Percentiles rank a stretch among this genome's conserved stretches.
These are phyloP conservation scores for Parotocinclus haroldoi DNA, from an alignment of 2,797 vertebrate species.

Conservation along the genomic window DNA sequence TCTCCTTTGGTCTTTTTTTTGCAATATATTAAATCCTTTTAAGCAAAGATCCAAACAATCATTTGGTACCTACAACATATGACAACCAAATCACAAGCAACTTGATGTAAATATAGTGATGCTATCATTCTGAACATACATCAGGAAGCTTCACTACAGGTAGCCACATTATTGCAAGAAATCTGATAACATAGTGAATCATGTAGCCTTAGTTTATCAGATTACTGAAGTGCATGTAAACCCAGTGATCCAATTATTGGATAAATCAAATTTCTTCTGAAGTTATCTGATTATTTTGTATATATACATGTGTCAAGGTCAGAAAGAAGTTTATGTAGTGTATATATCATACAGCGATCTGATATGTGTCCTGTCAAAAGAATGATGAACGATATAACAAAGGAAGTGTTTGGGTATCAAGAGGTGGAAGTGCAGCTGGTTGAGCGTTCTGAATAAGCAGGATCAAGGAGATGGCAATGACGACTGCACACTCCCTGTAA, in stretches of 20 bases:
- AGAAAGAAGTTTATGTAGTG: neutral
- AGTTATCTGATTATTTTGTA: neutral
- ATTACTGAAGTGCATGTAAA: conserved; percentile 7
- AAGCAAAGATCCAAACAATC: too few relatives aligned
- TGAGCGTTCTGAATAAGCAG: conserved; percentile 67
- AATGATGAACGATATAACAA: too few relatives aligned
- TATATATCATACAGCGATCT: neutral
- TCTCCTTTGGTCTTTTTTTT: too few relatives aligned
- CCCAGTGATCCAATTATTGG: conserved; percentile 2
- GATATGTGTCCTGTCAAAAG: neutral
- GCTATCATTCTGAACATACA: neutral
- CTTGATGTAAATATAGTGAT: neutral
- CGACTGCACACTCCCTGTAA: too few relatives aligned
- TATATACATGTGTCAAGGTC: neutral
- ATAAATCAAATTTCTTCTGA: neutral
- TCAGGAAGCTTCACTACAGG: neutral
- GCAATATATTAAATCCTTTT: too few relatives aligned
- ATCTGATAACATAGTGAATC: neutral
- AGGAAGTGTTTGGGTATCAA: too few relatives aligned
- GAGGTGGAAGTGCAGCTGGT: conserved; percentile 74
- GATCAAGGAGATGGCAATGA: conserved; percentile 69
- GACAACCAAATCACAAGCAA: too few relatives aligned
- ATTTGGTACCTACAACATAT: too few relatives aligned
- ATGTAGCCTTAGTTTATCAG: neutral
- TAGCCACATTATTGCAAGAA: neutral